Base-by-base conservation (phyloP, 2,888 invertebrate genomes). In the Cryptophagus acutangulus region DNA sequence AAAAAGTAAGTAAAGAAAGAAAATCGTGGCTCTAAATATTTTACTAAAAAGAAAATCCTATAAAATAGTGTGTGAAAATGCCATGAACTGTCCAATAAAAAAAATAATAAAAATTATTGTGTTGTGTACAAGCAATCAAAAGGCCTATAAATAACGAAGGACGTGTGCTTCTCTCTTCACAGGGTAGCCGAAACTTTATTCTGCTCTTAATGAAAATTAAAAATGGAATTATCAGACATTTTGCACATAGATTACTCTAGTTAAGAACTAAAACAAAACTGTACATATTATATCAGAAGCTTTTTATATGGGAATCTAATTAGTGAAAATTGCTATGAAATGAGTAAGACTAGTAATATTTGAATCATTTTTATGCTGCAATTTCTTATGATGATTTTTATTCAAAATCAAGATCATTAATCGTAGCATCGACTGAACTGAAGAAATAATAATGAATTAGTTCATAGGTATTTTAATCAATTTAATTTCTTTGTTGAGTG, bases 241-340 rank as follows among this genome's bases (percentile, higher is more conserved):
- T 45, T 56, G 59, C 60, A 65, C 60, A 62, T 63, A 65, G 54
- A 58, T 59, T 59, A 55, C 51, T 52, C 58, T 62, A 62, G 58
- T 57, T 64, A 64, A 64, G 64, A 65, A 63, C 65, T 62, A 61
- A 65, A 48, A 39, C 55, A 57, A 55, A 57, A 62, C 54, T 67
- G 66, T 66, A 69, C 50, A 67, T 66, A 69, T 50, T 66, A 66
- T 62, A 65, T 62, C 62, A 66, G 61, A 65, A 65, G 67, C 67
- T 69, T 69, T 68, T 69, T 69, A 67, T 68, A 69, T 66, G 66
- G 65, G 62, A 55, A 26, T 26, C n/a, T 26, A 4, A 54, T 53
- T 59, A 61, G 57, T 56, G 54, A 58, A n/a, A n/a, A 52, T 47
- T 51, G 54, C 56, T 51, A 52, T 47, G 50, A 49, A 39, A 49